These are phyloP conservation scores for Dryocosmus kuriphilus DNA, from an alignment of 2,888 invertebrate species.

Conservation along the genomic window DNA sequence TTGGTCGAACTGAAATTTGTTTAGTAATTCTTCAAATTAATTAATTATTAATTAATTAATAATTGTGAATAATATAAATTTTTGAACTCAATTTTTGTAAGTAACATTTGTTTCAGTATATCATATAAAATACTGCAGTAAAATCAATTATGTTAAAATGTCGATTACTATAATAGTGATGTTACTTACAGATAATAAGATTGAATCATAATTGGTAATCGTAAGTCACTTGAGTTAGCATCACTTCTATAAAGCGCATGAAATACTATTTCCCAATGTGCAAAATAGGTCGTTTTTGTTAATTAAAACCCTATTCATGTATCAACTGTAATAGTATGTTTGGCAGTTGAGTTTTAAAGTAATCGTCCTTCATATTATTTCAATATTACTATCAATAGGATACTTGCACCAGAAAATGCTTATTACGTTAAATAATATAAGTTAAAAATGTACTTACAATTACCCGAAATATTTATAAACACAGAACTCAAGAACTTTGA, in stretches of 20 bases:
- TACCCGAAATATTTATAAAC: neutral
- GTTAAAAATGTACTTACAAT: neutral
- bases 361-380: neutral
- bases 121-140: conserved; percentile 50
- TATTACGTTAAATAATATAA: too few species aligned
- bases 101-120: conserved; percentile 49
- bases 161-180: conserved; percentile 17
- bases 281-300: conserved; percentile 38
- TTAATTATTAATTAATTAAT: conserved; percentile 6
- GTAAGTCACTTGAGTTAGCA: conserved; percentile 41
- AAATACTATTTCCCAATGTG: neutral
- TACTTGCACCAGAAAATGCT: neutral
- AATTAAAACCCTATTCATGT: neutral
- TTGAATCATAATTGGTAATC: conserved; percentile 45
- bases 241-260: conserved; percentile 41
- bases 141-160: conserved; percentile 42
- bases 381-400: neutral
- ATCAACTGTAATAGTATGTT: conserved; percentile 3
- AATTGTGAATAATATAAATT: neutral
- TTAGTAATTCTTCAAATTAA: neutral
- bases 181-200: conserved; percentile 19
- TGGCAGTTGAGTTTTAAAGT: conserved; percentile 14
- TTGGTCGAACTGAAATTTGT: neutral
- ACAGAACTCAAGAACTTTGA: neutral
- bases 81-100: conserved; percentile 41